phyloP scores from a whole-genome alignment of 1,140 invertebrate genomes.

The Conopomorpha cramerella region DNA sequence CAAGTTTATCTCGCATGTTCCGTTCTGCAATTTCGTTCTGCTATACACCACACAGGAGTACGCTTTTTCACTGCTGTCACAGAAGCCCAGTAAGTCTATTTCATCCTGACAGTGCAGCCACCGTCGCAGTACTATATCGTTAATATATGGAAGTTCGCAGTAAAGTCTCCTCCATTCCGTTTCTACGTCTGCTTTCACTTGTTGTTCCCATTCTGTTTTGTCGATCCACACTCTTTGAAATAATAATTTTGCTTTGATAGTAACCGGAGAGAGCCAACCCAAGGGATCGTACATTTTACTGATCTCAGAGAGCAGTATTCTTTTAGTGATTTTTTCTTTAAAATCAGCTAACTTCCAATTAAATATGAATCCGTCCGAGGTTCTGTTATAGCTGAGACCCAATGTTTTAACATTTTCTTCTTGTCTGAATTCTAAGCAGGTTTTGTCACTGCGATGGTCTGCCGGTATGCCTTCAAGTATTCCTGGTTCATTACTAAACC shows the following conservation, averaged over 20 bases:
- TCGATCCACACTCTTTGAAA: background rate
- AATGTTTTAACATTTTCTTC: background rate
- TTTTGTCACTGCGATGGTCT: background rate
- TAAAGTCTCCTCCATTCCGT: background rate
- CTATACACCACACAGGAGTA: background rate
- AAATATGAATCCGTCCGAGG: background rate
- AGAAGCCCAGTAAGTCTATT: background rate
- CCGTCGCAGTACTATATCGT: background rate
- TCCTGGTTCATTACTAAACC: background rate
- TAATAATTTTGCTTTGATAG: background rate
- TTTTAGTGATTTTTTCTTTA: background rate
- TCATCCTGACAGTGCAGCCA: background rate
- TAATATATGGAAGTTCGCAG: background rate
- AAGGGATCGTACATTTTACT: background rate
- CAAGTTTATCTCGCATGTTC: background rate
- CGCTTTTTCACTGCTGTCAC: background rate
- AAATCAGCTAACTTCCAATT: background rate
- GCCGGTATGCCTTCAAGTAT: background rate
- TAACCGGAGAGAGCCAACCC: background rate
- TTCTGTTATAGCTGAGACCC: background rate
- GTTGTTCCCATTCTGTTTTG: background rate
- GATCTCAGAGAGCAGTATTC: background rate
- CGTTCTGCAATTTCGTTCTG: background rate
- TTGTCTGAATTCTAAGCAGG: background rate
- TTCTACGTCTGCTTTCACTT: background rate